These are phyloP conservation scores for Stratiomys singularior DNA, from an alignment of 2,888 invertebrate species.

Conservation along the genomic window DNA sequence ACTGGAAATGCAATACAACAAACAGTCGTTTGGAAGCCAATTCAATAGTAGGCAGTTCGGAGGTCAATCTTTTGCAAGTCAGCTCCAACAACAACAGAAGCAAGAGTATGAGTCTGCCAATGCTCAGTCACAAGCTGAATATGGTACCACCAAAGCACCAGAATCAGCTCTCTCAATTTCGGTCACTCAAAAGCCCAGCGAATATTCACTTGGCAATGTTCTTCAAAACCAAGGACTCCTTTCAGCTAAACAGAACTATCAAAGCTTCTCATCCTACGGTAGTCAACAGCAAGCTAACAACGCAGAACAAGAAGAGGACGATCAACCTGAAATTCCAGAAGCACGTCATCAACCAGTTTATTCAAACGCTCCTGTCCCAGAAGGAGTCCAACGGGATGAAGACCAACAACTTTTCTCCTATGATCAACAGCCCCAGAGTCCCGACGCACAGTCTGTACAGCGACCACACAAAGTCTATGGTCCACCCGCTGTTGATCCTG, in stretches of 20 bases:
- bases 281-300: background rate
- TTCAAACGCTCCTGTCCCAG: background rate
- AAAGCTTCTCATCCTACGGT: background rate
- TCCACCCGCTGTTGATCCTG: slow-evolving; percentile 9
- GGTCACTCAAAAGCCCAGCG: slow-evolving; percentile 16
- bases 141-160: background rate
- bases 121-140: background rate
- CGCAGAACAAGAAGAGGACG: slow-evolving; percentile 56
- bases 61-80: background rate
- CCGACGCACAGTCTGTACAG: background rate
- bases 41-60: background rate
- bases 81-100: background rate
- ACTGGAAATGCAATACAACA: background rate
- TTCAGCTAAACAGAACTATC: background rate
- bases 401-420: slow-evolving; percentile 39
- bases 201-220: slow-evolving; percentile 18
- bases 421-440: slow-evolving; percentile 19
- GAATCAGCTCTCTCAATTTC: background rate
- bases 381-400: slow-evolving; percentile 24
- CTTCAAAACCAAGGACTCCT: slow-evolving; percentile 9
- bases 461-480: slow-evolving; percentile 1
- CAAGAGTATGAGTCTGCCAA: background rate
- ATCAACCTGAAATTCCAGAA: slow-evolving; percentile 52
- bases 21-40: background rate
- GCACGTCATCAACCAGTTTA: background rate